These are phyloP conservation scores for Cydia strobilella DNA, from an alignment of 1,140 invertebrate species.

Conservation along the genomic window DNA sequence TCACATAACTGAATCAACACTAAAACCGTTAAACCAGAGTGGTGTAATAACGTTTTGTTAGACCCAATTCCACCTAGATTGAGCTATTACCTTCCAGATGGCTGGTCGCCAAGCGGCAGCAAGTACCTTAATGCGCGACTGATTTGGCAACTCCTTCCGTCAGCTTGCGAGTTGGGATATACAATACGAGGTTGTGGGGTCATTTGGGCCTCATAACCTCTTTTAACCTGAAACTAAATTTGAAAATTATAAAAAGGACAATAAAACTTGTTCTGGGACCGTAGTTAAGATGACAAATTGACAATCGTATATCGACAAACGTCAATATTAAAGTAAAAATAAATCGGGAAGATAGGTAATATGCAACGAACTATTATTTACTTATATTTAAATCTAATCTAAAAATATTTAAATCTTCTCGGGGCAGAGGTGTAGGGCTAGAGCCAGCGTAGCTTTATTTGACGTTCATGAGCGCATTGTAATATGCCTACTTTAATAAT, in stretches of 20 bases:
- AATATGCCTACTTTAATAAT: too few species aligned
- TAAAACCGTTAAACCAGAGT: conserved; percentile 3
- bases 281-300: too few species aligned
- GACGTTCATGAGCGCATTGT: too few species aligned
- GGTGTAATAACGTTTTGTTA: conserved; percentile 3
- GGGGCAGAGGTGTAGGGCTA: too few species aligned
- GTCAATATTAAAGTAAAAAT: too few species aligned
- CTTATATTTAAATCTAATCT: too few species aligned
- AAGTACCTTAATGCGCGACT: neutral
- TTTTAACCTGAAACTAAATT: neutral
- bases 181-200: neutral
- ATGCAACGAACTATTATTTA: too few species aligned
- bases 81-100: conserved; percentile 10
- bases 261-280: neutral
- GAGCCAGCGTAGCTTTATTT: too few species aligned
- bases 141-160: conserved; percentile 23
- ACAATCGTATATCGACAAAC: too few species aligned
- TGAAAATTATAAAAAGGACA: neutral
- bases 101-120: conserved; percentile 12
- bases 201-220: neutral
- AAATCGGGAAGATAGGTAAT: too few species aligned
- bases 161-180: neutral
- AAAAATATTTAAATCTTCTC: too few species aligned
- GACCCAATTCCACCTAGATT: conserved; percentile 11
- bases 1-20: neutral